Conservation (phyloP, 2,888 invertebrate species). For the Eurytoma californica region DNA sequence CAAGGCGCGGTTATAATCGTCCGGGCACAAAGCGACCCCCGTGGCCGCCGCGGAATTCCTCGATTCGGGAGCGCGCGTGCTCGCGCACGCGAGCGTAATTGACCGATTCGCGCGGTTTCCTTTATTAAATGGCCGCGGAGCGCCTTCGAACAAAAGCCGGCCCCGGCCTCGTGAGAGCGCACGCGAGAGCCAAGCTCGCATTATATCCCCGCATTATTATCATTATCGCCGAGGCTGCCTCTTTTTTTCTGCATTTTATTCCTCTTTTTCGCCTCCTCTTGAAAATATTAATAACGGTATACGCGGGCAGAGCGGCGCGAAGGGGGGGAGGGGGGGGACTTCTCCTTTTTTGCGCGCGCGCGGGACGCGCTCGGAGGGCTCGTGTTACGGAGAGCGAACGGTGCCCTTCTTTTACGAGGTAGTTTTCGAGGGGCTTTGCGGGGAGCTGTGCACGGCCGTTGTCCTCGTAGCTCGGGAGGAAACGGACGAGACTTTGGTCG, state of each 20-base stretch:
- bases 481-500: no score
- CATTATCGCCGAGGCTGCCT: slow-evolving; percentile 48
- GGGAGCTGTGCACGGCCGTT: no score
- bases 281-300: slow-evolving; percentile 52
- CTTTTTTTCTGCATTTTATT: slow-evolving; percentile 52
- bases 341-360: no score
- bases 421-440: no score
- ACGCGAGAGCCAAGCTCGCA: slow-evolving; percentile 67
- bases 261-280: slow-evolving; percentile 21
- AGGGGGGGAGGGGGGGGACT: background rate
- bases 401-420: no score
- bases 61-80: background rate
- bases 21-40: background rate
- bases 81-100: slow-evolving; percentile 46
- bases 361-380: no score
- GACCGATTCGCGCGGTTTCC: slow-evolving; percentile 56
- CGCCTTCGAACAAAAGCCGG: slow-evolving; percentile 53
- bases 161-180: slow-evolving; percentile 72
- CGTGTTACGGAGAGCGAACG: no score
- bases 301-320: background rate
- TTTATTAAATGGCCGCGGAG: slow-evolving; percentile 52
- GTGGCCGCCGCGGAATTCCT: no score
- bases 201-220: no score
- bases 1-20: no score
- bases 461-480: no score